Percentiles rank a stretch among this genome's conserved stretches.
phyloP scores from a whole-genome alignment of 2,888 invertebrate species.

The Ectemnius lituratus region DNA sequence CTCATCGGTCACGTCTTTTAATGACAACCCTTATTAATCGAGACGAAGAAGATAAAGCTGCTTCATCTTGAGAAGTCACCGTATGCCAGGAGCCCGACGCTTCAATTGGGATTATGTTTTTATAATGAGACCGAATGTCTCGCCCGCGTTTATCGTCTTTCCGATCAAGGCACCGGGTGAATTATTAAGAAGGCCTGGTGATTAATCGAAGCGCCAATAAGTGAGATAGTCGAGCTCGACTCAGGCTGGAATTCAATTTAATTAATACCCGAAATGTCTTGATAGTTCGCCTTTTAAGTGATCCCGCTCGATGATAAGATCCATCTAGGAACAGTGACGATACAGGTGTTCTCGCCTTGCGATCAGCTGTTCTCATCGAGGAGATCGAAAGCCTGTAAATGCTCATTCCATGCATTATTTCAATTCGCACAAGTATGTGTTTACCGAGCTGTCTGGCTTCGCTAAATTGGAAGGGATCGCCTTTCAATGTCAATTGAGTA shows the following conservation, averaged over 20 bases:
- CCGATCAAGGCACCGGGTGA: constrained; percentile 5
- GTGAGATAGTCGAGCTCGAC: neutral
- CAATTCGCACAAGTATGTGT: no score
- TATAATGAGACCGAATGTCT: constrained; percentile 1
- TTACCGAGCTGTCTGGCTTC: no score
- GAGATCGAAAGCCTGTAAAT: neutral
- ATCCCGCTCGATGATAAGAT: constrained; percentile 2
- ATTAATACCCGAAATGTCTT: constrained; percentile 6
- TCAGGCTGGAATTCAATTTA: neutral
- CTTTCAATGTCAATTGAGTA: no score
- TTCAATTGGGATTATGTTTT: constrained; percentile 2
- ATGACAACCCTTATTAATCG: neutral
- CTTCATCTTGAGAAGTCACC: neutral
- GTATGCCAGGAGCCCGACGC: no score
- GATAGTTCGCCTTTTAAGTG: neutral
- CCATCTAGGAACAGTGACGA: constrained; percentile 10
- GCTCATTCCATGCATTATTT: neutral
- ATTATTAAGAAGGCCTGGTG: neutral
- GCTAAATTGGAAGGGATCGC: no score
- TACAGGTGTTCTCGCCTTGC: constrained; percentile 17
- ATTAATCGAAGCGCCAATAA: neutral
- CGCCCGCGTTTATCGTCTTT: constrained; percentile 16
- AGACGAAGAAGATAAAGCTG: no score
- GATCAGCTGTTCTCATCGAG: constrained; percentile 6
- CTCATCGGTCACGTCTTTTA: no score